Evolutionary conservation across 1,140 invertebrate genomes (phyloP).

Genomic region (Pogonomyrmex barbatus): DNA sequence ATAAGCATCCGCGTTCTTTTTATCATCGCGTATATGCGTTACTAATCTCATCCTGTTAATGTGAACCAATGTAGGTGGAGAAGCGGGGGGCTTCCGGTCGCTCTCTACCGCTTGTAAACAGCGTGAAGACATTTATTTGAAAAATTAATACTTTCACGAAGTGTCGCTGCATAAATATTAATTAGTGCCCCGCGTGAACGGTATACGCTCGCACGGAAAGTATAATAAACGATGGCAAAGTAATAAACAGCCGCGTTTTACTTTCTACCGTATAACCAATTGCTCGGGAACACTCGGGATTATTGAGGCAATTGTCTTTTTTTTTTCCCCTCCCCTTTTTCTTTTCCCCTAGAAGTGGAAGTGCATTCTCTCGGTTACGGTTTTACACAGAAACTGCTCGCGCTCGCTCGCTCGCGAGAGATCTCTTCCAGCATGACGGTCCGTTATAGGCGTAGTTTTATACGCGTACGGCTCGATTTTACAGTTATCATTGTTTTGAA

Average conservation of each 20-base stretch:
- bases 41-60: constrained; percentile 41
- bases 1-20: constrained; percentile 21
- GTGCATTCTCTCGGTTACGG: not conserved
- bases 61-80: not conserved
- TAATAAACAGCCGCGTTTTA: not conserved
- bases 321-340: not conserved
- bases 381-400: not conserved
- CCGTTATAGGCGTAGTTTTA: constrained; percentile 21
- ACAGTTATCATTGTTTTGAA: constrained; percentile 75
- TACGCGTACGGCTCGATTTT: constrained; percentile 47
- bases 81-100: not conserved
- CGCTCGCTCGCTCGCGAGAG: not conserved
- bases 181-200: not conserved
- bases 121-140: not conserved
- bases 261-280: constrained; percentile 14
- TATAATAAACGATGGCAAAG: not conserved
- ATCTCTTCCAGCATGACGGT: constrained; percentile 13
- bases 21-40: constrained; percentile 7
- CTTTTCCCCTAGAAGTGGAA: constrained; percentile 41
- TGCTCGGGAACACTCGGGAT: not conserved
- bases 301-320: not conserved
- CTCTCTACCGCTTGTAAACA: not conserved
- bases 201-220: not conserved
- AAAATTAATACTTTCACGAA: constrained; percentile 28
- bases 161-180: constrained; percentile 25